These are phyloP conservation scores for Syngnathus typhle DNA, from an alignment of 2,113 vertebrate genomes.

Conservation along the genomic window DNA sequence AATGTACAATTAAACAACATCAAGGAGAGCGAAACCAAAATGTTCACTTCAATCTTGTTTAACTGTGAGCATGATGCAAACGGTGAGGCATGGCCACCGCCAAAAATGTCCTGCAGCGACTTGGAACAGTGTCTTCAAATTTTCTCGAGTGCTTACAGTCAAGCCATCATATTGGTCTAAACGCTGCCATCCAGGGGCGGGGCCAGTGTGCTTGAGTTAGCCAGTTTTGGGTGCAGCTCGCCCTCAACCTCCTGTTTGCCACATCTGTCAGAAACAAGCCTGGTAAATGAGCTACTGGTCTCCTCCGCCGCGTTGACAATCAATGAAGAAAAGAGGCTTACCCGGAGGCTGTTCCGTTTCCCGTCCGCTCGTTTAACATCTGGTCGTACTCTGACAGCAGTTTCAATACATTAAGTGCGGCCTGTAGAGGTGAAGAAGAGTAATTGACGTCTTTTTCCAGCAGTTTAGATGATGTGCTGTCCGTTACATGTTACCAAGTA, in stretches of 20 bases:
- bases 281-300: background rate
- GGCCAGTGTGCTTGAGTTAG: constrained; percentile 84
- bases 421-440: constrained; percentile 63
- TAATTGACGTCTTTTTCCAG: background rate
- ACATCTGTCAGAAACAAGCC: constrained; percentile 60
- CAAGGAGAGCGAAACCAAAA: constrained; percentile 38
- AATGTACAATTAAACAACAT: constrained; percentile 69
- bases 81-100: constrained; percentile 66
- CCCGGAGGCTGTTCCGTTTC: constrained; percentile 93
- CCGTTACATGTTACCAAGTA: background rate
- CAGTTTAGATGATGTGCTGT: background rate
- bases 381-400: constrained; percentile 95
- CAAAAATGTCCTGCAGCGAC: constrained; percentile 62
- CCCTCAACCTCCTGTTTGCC: constrained; percentile 83
- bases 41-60: constrained; percentile 66
- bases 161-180: constrained; percentile 68
- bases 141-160: constrained; percentile 84
- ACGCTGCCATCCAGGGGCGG: constrained; percentile 85
- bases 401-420: constrained; percentile 95
- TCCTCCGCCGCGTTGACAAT: background rate
- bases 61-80: constrained; percentile 71
- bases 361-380: constrained; percentile 85
- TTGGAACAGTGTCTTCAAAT: constrained; percentile 78
- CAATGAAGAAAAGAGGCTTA: constrained; percentile 39
- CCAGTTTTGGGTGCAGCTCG: constrained; percentile 78